Evolutionary conservation across 2,113 vertebrate species (phyloP), one percentile per base, ranked within the genome.

Genomic region (Microcebus griseorufus): DNA sequence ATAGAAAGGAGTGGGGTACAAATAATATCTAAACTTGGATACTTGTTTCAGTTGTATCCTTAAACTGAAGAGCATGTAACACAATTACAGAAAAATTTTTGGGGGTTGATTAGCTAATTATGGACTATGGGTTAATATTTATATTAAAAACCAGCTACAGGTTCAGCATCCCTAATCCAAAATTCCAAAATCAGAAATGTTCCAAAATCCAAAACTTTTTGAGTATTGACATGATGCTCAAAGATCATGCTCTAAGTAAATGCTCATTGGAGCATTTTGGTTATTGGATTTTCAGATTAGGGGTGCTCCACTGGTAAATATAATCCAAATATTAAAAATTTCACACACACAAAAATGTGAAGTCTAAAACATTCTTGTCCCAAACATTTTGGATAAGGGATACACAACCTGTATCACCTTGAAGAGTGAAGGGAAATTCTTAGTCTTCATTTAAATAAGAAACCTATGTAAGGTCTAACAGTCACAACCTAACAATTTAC

Each of bases 361-460:
- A 73, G 25, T 27, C 39, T 42, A 27, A 16, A 73, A 73, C 25
- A 25, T 5, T 75, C 42, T 45, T 62, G 27, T 75, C 42, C 25
- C 25, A 70, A 37, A 12, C n/a, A 48, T 29, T 75, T 75, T 45
- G 25, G 42, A 48, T 17, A 75, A 75, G 72, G 3, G 13, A 48
- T 75, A 75, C 25, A 48, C 72, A 48, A 75, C 25, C 25, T 75
- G 42, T 48, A 48, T 10, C 17, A 93, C 11, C 9, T n/a, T 75
- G 22, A 73, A 96, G 72, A 79, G 29, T 32, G 17, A 45, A 81
- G 9, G 34, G 76, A 11, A 92, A 90, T 34, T 75, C 32, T 82
- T 88, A 42, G 60, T 90, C 29, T 87, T 87, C n/a, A n/a, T 90
- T 64, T 62, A 27, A 96, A n/a, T 53, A 91, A 76, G 42, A 87